Percentiles rank a stretch among this genome's conserved stretches.
phyloP scores from a whole-genome alignment of 2,797 vertebrate genomes.

The Aythya fuligula region DNA sequence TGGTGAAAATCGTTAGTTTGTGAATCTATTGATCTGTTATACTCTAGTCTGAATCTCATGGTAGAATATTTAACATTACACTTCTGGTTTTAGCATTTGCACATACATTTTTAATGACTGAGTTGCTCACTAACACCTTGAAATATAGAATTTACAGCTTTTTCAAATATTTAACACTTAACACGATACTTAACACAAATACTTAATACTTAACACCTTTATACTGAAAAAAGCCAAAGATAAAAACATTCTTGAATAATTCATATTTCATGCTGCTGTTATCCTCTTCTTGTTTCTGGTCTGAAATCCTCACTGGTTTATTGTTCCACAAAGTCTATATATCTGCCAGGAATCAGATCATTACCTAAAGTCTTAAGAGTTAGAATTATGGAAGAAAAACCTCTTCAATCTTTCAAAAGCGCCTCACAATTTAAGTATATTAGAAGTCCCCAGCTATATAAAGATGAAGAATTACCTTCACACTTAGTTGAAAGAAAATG shows the following conservation, averaged over 20 bases:
- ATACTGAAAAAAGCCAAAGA: not conserved
- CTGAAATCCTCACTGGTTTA: not conserved
- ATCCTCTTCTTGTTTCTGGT: not conserved
- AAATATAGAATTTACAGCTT: not conserved
- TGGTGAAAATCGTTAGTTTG: not conserved
- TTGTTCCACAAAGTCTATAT: not conserved
- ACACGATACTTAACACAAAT: not conserved
- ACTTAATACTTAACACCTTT: not conserved
- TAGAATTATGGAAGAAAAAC: not conserved
- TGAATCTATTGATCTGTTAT: not conserved
- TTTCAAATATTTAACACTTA: not conserved
- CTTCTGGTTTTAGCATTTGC: not conserved
- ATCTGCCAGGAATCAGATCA: not conserved
- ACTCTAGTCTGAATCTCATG: not conserved
- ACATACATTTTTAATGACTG: not conserved
- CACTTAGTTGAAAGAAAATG: not conserved
- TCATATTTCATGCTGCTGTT: not conserved
- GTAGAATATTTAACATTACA: not conserved
- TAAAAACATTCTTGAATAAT: not conserved
- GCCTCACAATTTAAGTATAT: not conserved
- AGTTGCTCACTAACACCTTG: not conserved
- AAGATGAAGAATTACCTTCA: not conserved
- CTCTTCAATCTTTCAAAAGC: not conserved
- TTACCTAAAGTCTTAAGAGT: not conserved
- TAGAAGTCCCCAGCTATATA: not conserved